Evolutionary conservation across 1,140 invertebrate genomes (phyloP), one percentile per base, ranked within the genome.

Genomic region (Rhagoletis zephyria): DNA sequence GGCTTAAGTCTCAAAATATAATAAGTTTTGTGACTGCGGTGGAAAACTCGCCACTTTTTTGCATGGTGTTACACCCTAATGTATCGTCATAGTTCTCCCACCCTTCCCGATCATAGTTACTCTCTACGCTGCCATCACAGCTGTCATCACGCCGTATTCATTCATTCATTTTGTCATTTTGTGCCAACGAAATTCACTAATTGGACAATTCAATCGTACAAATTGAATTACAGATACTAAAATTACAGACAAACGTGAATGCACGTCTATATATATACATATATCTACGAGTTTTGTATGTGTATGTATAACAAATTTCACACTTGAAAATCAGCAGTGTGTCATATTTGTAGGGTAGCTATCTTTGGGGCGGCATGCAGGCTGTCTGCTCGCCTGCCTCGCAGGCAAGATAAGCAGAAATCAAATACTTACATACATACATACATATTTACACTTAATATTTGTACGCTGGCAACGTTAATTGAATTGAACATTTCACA

Each of bases 141-240:
- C 12, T n/a, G 48, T 16, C 74, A 51, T 81, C 48, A 77, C 14
- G 70, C 70, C 70, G 51, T 19, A 81, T 81, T 81, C 45, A 30
- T 81, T 81, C 74, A 81, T 81, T 81, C 48, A 81, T 81, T 81
- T 56, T 56, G 74, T 19, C 74, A 56, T 81, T 81, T 81, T 81
- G 48, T 81, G 48, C 74, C 48, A 56, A 81, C 74, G 2, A 81
- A 81, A 56, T 81, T 81, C 74, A 56, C 74, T 81, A 81, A 81
- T 81, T 81, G 74, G 74, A 81, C 74, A 81, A 81, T 81, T 81
- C 74, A 81, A 81, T 81, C 74, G 74, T 81, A 81, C 74, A 81
- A 81, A 81, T 81, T 81, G 74, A 81, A 81, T 81, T 81, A 81
- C 45, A 81, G 48, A 81, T 81, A 81, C 74, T 81, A 81, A 56